These are phyloP conservation scores for Drosophila nigritarsus DNA, from an alignment of 2,888 invertebrate species.

Conservation along the genomic window DNA sequence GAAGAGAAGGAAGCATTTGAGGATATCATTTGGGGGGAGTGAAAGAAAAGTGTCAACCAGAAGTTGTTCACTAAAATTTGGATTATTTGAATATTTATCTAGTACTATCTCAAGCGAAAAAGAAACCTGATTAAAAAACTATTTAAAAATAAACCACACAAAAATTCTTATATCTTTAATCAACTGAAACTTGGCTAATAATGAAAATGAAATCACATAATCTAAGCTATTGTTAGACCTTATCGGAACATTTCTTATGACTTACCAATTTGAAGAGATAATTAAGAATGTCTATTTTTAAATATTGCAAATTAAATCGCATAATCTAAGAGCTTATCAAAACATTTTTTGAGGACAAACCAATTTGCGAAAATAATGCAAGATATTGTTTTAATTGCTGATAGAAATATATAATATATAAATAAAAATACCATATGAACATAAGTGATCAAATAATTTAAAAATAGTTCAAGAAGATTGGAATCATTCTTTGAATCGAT, in stretches of 20 bases:
- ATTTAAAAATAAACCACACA: not conserved
- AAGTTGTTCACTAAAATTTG: not conserved
- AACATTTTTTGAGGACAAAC: too few relatives aligned
- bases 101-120: not conserved
- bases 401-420: not conserved
- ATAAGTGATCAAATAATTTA: too few relatives aligned
- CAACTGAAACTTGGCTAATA: not conserved
- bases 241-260: not conserved
- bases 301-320: not conserved
- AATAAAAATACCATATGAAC: too few relatives aligned
- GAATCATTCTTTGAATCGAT: not conserved
- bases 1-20: not conserved
- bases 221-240: not conserved
- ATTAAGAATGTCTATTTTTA: not conserved
- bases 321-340: not conserved
- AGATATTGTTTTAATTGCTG: not conserved
- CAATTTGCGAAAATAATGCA: not conserved
- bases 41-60: fast-evolving
- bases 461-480: not conserved
- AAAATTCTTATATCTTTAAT: not conserved
- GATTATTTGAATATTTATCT: not conserved
- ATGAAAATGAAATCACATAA: not conserved
- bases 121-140: not conserved
- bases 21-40: not conserved
- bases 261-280: not conserved